A percentile compares a stretch with the other conserved stretches of the same genome.
phyloP scores from a whole-genome alignment of 1,140 invertebrate species.

The Papilio polytes region DNA sequence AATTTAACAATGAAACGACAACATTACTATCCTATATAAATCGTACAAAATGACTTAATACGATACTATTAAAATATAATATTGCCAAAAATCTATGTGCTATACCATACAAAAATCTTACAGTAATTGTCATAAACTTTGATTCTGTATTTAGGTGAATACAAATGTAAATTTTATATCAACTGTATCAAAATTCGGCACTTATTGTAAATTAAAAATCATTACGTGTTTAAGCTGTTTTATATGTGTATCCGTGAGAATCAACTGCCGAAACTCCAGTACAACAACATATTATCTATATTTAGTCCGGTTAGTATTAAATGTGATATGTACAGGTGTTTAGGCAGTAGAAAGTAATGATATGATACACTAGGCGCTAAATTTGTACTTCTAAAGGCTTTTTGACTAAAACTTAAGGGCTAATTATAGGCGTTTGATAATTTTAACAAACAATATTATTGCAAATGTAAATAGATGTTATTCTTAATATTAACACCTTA shows the following conservation, averaged over 20 bases:
- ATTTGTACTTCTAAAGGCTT: constrained; percentile 7
- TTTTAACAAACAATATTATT: not conserved
- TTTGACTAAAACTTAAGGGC: not conserved
- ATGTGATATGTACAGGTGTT: not conserved
- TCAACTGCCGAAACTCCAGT: not conserved
- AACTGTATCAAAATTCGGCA: not conserved
- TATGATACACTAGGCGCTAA: not conserved
- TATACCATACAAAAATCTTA: not conserved
- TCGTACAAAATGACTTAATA: constrained; percentile 9
- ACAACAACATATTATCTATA: not conserved
- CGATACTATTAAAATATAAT: not conserved
- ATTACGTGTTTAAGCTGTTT: not conserved
- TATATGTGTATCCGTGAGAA: not conserved
- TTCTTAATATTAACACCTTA: constrained; percentile 2
- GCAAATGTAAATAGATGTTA: not conserved
- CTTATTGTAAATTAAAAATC: not conserved
- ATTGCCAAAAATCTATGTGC: not conserved
- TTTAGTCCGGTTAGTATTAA: not conserved
- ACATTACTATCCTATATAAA: not conserved
- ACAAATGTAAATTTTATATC: not conserved
- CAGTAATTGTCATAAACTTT: not conserved
- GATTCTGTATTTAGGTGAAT: not conserved
- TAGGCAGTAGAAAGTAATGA: not conserved
- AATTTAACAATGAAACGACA: not conserved
- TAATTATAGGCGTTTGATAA: not conserved